phyloP scores from a whole-genome alignment of 2,797 vertebrate species.

The Mareca penelope region DNA sequence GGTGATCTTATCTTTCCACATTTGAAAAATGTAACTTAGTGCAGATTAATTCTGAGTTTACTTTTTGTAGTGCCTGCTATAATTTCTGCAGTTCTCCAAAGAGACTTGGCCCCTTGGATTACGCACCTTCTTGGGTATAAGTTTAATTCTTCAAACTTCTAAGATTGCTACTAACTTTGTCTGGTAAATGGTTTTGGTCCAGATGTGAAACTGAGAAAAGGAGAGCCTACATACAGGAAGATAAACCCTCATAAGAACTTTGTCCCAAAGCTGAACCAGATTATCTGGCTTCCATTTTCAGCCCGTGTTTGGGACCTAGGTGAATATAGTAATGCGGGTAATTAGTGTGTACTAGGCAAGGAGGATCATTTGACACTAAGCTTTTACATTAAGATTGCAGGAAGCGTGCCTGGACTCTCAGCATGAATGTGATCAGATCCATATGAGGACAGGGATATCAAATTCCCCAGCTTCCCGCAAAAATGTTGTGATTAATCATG shows the following conservation, averaged over 20 bases:
- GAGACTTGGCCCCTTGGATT: not conserved
- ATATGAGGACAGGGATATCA: constrained; percentile 32
- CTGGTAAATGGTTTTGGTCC: not conserved
- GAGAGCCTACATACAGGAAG: not conserved
- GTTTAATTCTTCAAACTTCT: not conserved
- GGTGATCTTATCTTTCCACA: not conserved
- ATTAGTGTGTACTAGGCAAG: not conserved
- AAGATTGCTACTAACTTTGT: not conserved
- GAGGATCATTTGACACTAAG: not conserved
- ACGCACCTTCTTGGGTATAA: not conserved
- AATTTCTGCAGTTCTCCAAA: not conserved
- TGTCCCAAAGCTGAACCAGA: not conserved
- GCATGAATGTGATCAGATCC: constrained; percentile 38
- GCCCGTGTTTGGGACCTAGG: not conserved
- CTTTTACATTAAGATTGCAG: not conserved
- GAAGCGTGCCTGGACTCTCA: constrained; percentile 41
- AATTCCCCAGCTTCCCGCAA: constrained; percentile 34
- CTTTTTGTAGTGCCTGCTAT: not conserved
- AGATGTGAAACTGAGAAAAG: not conserved
- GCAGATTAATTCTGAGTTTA: not conserved
- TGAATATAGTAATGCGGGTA: not conserved
- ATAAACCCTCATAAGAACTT: not conserved
- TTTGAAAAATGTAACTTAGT: not conserved
- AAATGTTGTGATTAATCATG: constrained; percentile 63
- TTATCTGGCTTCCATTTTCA: not conserved